Evolutionary conservation across 2,888 invertebrate genomes (phyloP).

Genomic region (Epistrophe eligans): DNA sequence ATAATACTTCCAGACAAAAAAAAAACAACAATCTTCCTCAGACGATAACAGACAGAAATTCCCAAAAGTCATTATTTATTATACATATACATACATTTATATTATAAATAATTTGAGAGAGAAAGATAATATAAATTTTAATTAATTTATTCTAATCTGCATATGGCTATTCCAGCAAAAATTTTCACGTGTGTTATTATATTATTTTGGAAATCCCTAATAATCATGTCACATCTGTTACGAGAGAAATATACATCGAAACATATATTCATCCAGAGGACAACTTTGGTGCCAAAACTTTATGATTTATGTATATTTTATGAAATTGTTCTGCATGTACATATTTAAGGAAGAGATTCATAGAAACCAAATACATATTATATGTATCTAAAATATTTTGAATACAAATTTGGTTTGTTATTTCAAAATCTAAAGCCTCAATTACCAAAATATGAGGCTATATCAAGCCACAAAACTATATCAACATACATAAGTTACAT

Average conservation of each 20-base stretch:
- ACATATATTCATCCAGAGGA: background rate
- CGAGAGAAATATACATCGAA: background rate
- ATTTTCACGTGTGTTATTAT: background rate
- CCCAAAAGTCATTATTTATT: background rate
- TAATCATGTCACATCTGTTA: background rate
- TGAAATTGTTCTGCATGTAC: background rate
- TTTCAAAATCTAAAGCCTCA: background rate
- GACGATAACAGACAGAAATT: background rate
- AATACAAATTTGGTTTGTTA: background rate
- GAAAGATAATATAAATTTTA: background rate
- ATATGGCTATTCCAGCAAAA: background rate
- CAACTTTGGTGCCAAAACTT: background rate
- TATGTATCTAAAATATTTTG: background rate
- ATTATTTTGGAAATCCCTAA: background rate
- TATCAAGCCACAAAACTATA: background rate
- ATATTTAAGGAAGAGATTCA: background rate
- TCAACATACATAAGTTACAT: too few relatives aligned
- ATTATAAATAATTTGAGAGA: background rate
- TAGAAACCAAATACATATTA: background rate
- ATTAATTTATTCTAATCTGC: constrained; percentile 1
- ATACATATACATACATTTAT: background rate
- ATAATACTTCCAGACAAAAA: background rate
- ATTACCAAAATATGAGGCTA: background rate
- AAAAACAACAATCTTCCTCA: background rate
- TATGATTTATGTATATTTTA: constrained; percentile 1